Conservation (phyloP, 30 jellyfish, hydroid and myxozoan genomes). For the Aurelia aurita complex sp. Pacific region DNA sequence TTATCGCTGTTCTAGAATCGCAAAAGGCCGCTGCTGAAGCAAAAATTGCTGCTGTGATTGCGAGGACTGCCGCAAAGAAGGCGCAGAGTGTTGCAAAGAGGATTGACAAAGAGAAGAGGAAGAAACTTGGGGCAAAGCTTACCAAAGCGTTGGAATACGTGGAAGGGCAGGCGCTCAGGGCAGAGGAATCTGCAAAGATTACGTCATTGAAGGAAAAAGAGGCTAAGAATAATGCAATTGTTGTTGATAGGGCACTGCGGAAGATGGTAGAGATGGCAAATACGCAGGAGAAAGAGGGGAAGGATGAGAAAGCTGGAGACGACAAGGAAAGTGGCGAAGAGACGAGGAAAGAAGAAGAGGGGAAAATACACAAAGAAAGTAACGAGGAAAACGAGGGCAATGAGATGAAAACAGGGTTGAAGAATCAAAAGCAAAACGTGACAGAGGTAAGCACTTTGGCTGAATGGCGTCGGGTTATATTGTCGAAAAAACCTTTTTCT, state of each 20-base stretch:
- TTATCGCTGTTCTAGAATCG: constrained; percentile 87
- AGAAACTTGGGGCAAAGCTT: constrained; percentile 13
- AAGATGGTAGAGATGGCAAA: constrained; percentile 38
- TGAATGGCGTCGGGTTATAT: too few relatives aligned
- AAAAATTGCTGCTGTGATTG: constrained; percentile 71
- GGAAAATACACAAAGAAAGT: neutral
- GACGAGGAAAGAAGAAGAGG: neutral
- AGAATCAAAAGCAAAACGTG: neutral
- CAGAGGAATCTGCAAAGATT: constrained; percentile 73
- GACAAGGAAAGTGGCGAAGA: neutral
- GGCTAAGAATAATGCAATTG: constrained; percentile 53
- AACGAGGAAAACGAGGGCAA: neutral
- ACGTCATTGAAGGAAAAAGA: constrained; percentile 48
- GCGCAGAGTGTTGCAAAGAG: constrained; percentile 36
- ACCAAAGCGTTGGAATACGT: constrained; percentile 56
- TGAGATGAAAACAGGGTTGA: neutral
- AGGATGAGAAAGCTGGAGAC: constrained; percentile 5
- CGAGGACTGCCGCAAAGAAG: constrained; percentile 72
- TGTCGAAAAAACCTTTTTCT: too few relatives aligned
- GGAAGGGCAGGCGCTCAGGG: constrained; percentile 43
- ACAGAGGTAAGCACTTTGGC: too few relatives aligned
- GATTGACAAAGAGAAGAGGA: constrained; percentile 21
- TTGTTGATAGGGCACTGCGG: constrained; percentile 55
- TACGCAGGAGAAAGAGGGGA: neutral
- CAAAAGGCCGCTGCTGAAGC: constrained; percentile 95